A percentile compares a stretch with the other conserved stretches of the same genome.
phyloP scores from a whole-genome alignment of 2,113 vertebrate species.

The Progne subis region DNA sequence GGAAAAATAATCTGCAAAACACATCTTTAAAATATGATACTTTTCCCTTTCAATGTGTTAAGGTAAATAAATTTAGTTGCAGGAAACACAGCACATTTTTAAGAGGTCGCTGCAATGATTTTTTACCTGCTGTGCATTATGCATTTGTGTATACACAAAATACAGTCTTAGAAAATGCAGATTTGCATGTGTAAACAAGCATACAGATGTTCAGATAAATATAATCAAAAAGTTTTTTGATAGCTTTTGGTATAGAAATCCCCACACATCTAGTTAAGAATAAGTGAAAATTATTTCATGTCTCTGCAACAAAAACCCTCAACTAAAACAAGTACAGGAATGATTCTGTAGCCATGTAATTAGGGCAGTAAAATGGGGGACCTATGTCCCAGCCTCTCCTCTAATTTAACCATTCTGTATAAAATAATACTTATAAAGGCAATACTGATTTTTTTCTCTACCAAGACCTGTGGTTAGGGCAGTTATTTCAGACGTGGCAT shows the following conservation, averaged over 20 bases:
- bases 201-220: neutral
- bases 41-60: neutral
- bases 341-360: rapidly evolving
- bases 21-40: neutral
- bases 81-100: neutral
- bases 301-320: neutral
- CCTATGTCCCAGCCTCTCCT: neutral
- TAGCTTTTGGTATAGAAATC: neutral
- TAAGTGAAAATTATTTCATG: neutral
- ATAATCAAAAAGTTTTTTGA: neutral
- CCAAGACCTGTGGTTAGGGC: neutral
- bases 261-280: neutral
- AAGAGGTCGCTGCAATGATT: neutral
- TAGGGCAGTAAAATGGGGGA: neutral
- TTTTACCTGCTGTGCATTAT: neutral
- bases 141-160: neutral
- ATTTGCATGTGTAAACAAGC: neutral
- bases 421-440: neutral
- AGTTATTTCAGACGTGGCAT: neutral
- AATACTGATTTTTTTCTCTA: neutral
- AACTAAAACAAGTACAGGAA: neutral
- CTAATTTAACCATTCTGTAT: neutral
- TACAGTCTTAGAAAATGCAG: neutral
- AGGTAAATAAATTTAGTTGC: neutral
- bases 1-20: neutral